These are phyloP conservation scores for Agelas oroides DNA, from an alignment of 37 sponge, comb jelly and placozoan species.

Conservation along the genomic window DNA sequence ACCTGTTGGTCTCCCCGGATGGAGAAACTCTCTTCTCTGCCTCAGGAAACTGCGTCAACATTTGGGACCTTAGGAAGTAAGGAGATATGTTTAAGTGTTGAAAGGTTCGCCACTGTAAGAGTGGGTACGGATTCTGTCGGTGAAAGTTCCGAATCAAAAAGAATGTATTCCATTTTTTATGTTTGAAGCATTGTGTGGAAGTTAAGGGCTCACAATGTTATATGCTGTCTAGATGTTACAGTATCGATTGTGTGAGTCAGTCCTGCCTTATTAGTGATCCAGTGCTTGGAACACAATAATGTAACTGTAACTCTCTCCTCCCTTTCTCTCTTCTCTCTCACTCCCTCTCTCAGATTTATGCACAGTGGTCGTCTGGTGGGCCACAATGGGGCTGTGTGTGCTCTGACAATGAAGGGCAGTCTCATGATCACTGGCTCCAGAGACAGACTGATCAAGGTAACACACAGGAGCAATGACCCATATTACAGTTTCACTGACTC, in stretches of 20 bases:
- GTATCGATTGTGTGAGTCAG: no score
- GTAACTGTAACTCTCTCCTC: neutral
- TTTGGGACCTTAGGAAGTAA: slow-evolving; percentile 85
- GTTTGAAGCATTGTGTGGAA: no score
- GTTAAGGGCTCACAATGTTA: no score
- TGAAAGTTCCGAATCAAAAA: no score
- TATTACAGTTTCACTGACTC: neutral
- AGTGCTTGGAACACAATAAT: no score
- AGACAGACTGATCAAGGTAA: slow-evolving; percentile 77
- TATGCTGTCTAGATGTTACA: no score
- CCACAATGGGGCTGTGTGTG: slow-evolving; percentile 76
- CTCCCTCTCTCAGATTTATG: slow-evolving; percentile 34
- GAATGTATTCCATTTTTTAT: no score
- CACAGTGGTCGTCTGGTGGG: slow-evolving; percentile 66
- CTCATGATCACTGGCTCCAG: slow-evolving; percentile 73
- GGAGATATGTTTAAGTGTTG: neutral
- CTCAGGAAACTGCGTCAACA: slow-evolving; percentile 65
- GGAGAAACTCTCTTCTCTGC: slow-evolving; percentile 67
- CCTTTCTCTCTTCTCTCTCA: neutral
- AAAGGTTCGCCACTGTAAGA: no score
- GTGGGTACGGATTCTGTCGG: no score
- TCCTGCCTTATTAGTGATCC: no score
- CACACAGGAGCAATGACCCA: no score
- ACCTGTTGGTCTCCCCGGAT: slow-evolving; percentile 55
- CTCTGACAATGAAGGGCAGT: slow-evolving; percentile 33